Evolutionary conservation across 2,888 invertebrate species (phyloP).

Genomic region (Machimus atricapillus): DNA sequence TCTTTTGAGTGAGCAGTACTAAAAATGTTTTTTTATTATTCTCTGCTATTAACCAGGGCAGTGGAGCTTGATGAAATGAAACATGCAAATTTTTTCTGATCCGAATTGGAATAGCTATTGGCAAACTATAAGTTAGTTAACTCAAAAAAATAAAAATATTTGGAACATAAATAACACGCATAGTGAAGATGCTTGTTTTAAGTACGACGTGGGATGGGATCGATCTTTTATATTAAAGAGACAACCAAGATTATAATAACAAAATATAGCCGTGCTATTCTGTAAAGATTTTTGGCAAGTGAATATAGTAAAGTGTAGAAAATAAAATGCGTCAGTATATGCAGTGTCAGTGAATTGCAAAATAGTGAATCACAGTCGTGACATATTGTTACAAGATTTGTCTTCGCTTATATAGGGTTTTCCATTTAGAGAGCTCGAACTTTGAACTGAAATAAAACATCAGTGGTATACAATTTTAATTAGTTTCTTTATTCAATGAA

Average conservation of each 20-base stretch:
- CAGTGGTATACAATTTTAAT: no score
- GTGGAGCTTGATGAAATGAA: neutral
- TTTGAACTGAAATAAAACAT: no score
- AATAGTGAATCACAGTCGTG: no score
- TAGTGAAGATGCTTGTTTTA: neutral
- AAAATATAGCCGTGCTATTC: neutral
- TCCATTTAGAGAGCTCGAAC: no score
- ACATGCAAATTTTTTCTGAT: neutral
- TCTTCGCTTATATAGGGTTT: no score
- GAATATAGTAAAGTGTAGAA: no score
- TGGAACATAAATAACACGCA: neutral
- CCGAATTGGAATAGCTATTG: neutral
- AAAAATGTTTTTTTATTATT: neutral
- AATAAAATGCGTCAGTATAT: no score
- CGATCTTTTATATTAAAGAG: neutral
- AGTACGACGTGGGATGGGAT: neutral
- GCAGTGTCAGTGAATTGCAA: no score
- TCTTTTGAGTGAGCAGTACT: neutral
- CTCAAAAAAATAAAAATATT: neutral
- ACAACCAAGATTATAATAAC: neutral
- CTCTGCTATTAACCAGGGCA: neutral
- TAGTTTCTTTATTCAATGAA: no score
- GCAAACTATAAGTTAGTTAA: neutral
- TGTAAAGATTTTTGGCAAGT: neutral
- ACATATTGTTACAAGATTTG: no score